A percentile compares a stretch with the other conserved stretches of the same genome.
Evolutionary conservation across 2,797 vertebrate species (phyloP).

Genomic region (Takifugu rubripes): DNA sequence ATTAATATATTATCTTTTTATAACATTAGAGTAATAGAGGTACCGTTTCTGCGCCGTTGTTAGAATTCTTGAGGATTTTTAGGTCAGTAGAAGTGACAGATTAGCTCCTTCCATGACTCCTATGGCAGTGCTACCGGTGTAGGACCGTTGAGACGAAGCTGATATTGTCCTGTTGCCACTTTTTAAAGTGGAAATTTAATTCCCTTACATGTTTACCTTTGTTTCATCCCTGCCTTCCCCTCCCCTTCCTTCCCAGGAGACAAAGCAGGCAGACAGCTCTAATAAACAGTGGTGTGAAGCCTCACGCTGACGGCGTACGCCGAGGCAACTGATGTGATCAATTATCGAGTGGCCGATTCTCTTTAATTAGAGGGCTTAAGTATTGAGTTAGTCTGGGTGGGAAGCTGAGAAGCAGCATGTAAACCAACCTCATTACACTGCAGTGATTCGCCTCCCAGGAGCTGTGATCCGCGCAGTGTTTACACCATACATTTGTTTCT

Average conservation of each 20-base stretch:
- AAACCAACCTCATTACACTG: constrained; percentile 76
- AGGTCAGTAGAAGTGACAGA: constrained; percentile 21
- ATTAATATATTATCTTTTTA: too few relatives aligned
- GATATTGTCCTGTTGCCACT: constrained; percentile 31
- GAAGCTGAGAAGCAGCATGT: constrained; percentile 70
- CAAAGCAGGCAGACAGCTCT: constrained; percentile 63
- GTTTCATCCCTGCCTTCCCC: constrained; percentile 33
- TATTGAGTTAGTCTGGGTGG: constrained; percentile 69
- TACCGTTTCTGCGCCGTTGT: constrained; percentile 3
- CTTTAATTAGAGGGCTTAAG: constrained; percentile 77
- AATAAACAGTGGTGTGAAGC: constrained; percentile 64
- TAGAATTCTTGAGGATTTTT: constrained; percentile 15
- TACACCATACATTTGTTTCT: constrained; percentile 79
- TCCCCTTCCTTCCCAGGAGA: constrained; percentile 57
- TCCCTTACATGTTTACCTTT: constrained; percentile 61
- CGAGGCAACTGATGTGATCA: constrained; percentile 68
- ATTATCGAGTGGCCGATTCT: constrained; percentile 74
- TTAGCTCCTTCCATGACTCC: constrained; percentile 23
- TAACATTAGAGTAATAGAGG: not conserved
- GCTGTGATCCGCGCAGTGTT: constrained; percentile 70
- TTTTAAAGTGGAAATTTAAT: constrained; percentile 52
- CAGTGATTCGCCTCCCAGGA: constrained; percentile 74
- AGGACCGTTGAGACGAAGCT: constrained; percentile 28
- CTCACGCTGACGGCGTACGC: constrained; percentile 56
- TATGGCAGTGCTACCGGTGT: constrained; percentile 8